A percentile compares a stretch with the other conserved stretches of the same genome.
Evolutionary conservation across 2,888 invertebrate species (phyloP).

Genomic region (Oegoconia quadripuncta): DNA sequence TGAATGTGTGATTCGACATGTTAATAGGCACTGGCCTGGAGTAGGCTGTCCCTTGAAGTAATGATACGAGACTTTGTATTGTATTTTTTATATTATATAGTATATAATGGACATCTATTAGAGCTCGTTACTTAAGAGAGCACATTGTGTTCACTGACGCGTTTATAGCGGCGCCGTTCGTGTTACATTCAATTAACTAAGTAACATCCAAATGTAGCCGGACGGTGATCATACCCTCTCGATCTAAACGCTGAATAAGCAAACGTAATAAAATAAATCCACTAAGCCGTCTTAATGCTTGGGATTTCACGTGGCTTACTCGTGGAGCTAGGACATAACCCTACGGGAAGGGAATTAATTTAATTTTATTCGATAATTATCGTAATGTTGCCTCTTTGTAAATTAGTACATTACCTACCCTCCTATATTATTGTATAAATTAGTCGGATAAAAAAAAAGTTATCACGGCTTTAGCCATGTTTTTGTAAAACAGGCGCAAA

Average conservation of each 20-base stretch:
- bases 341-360: neutral
- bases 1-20: too few species aligned
- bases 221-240: constrained; percentile 46
- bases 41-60: too few species aligned
- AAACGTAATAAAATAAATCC: constrained; percentile 70
- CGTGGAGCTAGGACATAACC: neutral
- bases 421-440: too few species aligned
- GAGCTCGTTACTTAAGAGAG: neutral
- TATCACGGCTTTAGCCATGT: too few species aligned
- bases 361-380: neutral
- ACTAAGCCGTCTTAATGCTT: constrained; percentile 50
- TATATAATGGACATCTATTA: neutral
- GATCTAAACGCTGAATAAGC: constrained; percentile 54
- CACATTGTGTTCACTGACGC: neutral
- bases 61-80: too few species aligned
- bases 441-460: too few species aligned
- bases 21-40: too few species aligned
- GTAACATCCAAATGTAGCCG: constrained; percentile 41
- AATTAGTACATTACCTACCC: too few species aligned
- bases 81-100: too few species aligned
- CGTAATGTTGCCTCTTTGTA: too few species aligned
- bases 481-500: too few species aligned
- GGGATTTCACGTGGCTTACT: constrained; percentile 57
- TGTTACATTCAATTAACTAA: constrained; percentile 56
- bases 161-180: constrained; percentile 23